These are phyloP conservation scores for Catagonus wagneri DNA, from an alignment of 2,113 vertebrate genomes.

Conservation along the genomic window DNA sequence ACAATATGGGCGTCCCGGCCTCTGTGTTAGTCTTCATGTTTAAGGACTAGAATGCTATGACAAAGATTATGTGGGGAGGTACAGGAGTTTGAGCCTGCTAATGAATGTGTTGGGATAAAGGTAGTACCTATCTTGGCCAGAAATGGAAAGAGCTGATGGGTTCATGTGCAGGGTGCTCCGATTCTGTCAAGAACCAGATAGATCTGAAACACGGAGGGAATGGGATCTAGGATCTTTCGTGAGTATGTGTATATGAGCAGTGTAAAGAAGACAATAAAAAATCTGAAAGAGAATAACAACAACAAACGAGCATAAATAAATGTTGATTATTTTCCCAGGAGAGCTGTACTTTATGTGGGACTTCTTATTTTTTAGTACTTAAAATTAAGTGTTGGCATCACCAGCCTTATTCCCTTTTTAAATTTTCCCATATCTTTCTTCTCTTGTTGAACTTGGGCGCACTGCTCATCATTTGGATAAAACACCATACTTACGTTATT, in stretches of 20 bases:
- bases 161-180: not conserved
- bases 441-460: not conserved
- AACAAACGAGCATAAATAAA: not conserved
- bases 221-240: not conserved
- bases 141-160: not conserved
- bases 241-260: not conserved
- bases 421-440: not conserved
- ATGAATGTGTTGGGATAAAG: not conserved
- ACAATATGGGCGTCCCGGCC: fast-evolving
- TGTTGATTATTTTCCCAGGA: not conserved
- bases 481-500: not conserved
- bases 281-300: not conserved
- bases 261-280: not conserved
- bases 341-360: not conserved
- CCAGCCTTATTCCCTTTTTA: not conserved
- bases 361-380: not conserved
- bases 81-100: not conserved
- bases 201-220: not conserved
- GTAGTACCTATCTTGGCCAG: not conserved
- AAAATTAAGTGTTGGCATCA: not conserved
- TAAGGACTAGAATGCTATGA: not conserved
- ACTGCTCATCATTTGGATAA: not conserved
- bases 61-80: not conserved
- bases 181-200: not conserved
- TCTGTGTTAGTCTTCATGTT: not conserved